Evolutionary conservation across 1,140 invertebrate species (phyloP).

Genomic region (Drosophila sp.): DNA sequence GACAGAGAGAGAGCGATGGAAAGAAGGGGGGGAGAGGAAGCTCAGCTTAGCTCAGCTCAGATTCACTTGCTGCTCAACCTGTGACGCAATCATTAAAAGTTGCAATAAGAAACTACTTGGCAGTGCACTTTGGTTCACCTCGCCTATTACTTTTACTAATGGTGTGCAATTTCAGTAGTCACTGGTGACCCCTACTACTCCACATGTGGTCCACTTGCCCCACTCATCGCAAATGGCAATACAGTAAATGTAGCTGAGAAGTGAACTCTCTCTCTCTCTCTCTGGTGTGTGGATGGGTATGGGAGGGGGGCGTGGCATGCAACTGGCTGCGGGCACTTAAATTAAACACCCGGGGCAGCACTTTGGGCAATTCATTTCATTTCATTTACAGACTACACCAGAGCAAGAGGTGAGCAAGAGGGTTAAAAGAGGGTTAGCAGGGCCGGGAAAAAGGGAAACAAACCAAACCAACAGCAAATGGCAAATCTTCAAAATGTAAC

Average conservation of each 20-base stretch:
- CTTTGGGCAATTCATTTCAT: slow-evolving; percentile 71
- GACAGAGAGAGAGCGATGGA: slow-evolving; percentile 22
- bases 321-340: slow-evolving; percentile 57
- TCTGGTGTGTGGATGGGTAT: background rate
- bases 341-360: slow-evolving; percentile 69
- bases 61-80: background rate
- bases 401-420: background rate
- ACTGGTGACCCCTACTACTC: slow-evolving; percentile 13
- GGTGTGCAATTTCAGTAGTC: slow-evolving; percentile 65
- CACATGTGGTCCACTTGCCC: slow-evolving; percentile 4
- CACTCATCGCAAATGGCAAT: no score
- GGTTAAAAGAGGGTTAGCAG: background rate
- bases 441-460: background rate
- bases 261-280: background rate
- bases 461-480: slow-evolving; percentile 16
- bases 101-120: slow-evolving; percentile 64
- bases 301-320: slow-evolving; percentile 13
- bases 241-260: background rate
- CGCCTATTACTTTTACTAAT: slow-evolving; percentile 78
- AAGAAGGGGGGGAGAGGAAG: slow-evolving; percentile 6
- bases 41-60: background rate
- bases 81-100: slow-evolving; percentile 46
- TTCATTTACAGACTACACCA: slow-evolving; percentile 28
- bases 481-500: slow-evolving; percentile 54
- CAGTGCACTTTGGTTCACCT: slow-evolving; percentile 70